Base-by-base conservation (phyloP, 2,888 invertebrate genomes). In the Leptinotarsa haldemani region DNA sequence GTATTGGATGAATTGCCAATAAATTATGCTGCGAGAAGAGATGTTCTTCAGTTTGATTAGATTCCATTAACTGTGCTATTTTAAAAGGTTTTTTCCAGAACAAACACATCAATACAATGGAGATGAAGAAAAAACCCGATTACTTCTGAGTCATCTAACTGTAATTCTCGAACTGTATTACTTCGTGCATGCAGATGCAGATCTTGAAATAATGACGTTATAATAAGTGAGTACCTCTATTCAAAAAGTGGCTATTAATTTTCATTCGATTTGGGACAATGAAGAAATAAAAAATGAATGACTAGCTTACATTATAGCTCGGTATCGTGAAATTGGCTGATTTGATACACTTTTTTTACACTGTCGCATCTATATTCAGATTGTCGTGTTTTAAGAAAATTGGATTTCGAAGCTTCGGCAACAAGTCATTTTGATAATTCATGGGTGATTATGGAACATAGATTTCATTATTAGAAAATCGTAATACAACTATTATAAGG, bases 321-420 rank as follows among this genome's bases (percentile, higher is more conserved):
- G 40, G 47, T 73, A 65, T 67, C 73, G 69, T 74, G 76, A 78
- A 78, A 78, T 77, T 70, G 72, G 69, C 73, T 75, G 73, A 77
- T 75, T 77, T 71, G 65, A 70, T 76, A 71, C 75, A 74, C 73
- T 69, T 68, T 74, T 67, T 74, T 69, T 46, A 46, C 18, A 30
- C 25, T 68, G 69, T 71, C 76, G 71, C 67, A 71, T 71, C 67
- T 70, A 70, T 66, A 70, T 70, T 65, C 67, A 58, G 65, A 70
- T 74, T 67, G 70, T 70, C 70, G 63, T 63, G 58, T 16, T 46
- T 50, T 18, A 18, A 47, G 69, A 61, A 48, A 63, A 61, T 69
- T 61, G 30, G 15, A 22, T 61, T 69, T 69, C 48, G 25, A 25
- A 30, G 22, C 30, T 25, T 25, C 61, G 15, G 61, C 61, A 15